These are phyloP conservation scores for Brachystomella parvula DNA, from an alignment of 1,140 invertebrate species.

Conservation along the genomic window DNA sequence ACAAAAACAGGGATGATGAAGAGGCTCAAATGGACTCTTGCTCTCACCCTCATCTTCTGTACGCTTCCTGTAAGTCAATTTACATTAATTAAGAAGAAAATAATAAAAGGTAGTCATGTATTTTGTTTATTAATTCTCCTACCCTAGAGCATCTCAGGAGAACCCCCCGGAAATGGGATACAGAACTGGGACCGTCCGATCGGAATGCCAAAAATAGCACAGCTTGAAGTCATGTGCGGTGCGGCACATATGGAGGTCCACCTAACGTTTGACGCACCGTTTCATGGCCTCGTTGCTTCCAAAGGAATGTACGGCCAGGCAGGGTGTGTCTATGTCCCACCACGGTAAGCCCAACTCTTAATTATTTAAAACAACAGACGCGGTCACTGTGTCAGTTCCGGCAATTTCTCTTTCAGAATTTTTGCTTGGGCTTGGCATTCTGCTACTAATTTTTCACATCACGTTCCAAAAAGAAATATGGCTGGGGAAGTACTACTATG, in stretches of 20 bases:
- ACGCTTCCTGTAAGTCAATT: background rate
- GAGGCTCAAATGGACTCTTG: background rate
- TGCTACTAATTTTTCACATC: too few species aligned
- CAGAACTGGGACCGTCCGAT: slow-evolving; percentile 65
- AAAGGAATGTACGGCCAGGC: slow-evolving; percentile 53
- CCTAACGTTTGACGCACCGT: slow-evolving; percentile 78
- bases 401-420: too few species aligned
- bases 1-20: background rate
- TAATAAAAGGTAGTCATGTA: background rate
- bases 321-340: slow-evolving; percentile 77
- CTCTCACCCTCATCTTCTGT: background rate
- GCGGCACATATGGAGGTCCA: slow-evolving; percentile 91
- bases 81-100: background rate
- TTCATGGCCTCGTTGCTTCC: slow-evolving; percentile 86
- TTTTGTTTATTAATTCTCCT: background rate
- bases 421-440: too few species aligned
- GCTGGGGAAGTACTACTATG: too few species aligned
- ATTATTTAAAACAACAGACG: too few species aligned
- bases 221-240: slow-evolving; percentile 84
- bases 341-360: slow-evolving; percentile 45
- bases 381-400: too few species aligned
- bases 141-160: background rate
- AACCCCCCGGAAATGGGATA: slow-evolving; percentile 2
- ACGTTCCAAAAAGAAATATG: too few species aligned
- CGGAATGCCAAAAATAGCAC: slow-evolving; percentile 71